A percentile compares a stretch with the other conserved stretches of the same genome.
These are phyloP conservation scores for Tineola bisselliella DNA, from an alignment of 2,888 invertebrate genomes.

Conservation along the genomic window DNA sequence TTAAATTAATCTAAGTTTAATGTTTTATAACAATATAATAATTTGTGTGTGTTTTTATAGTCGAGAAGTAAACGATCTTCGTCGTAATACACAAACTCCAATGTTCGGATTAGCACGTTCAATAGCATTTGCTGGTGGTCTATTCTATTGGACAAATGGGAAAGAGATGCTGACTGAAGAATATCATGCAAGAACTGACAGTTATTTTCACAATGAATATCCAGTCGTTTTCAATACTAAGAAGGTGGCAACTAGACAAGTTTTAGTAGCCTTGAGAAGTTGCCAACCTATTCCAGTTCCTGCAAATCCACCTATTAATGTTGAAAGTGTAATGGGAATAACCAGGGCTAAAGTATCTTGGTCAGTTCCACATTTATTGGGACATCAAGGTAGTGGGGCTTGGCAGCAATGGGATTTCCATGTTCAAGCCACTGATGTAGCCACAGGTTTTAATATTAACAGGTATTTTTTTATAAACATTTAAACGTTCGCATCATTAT, in stretches of 20 bases:
- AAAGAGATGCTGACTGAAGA: slow-evolving; percentile 81
- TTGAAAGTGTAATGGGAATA: slow-evolving; percentile 84
- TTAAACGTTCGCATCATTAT: no score
- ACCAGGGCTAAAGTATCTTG: slow-evolving; percentile 82
- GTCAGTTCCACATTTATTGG: slow-evolving; percentile 80
- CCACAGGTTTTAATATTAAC: slow-evolving; percentile 36
- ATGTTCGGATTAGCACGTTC: slow-evolving; percentile 80
- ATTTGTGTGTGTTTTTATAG: no score
- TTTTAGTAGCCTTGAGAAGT: slow-evolving; percentile 68
- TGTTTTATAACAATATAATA: no score
- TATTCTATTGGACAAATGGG: slow-evolving; percentile 90
- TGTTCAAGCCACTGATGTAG: slow-evolving; percentile 71
- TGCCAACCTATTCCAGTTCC: slow-evolving; percentile 84
- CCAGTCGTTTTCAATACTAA: slow-evolving; percentile 60
- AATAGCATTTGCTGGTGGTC: slow-evolving; percentile 77
- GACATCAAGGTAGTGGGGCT: slow-evolving; percentile 75
- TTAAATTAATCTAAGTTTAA: no score
- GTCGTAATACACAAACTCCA: slow-evolving; percentile 78
- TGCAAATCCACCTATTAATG: slow-evolving; percentile 78
- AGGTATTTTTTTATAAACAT: slow-evolving; percentile 27
- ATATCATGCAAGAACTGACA: slow-evolving; percentile 73
- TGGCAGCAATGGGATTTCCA: slow-evolving; percentile 83
- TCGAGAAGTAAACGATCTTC: slow-evolving; percentile 75
- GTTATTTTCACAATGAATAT: slow-evolving; percentile 82
- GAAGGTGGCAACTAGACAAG: slow-evolving; percentile 34